Conservation (phyloP, 2,797 vertebrate genomes). For the Triplophysa yarkandensis region DNA sequence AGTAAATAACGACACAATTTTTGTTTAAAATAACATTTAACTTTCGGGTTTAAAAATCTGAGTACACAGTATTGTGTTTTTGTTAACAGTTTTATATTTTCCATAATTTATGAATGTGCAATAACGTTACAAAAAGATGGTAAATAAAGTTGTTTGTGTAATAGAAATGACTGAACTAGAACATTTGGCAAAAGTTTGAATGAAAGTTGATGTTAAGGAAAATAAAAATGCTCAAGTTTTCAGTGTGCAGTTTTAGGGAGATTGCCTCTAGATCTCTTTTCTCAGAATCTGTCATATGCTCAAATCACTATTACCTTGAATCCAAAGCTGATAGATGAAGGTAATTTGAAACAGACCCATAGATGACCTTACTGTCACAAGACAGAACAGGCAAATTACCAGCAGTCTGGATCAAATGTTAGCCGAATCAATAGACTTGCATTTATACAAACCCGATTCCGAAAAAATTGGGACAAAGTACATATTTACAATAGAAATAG, state of each 20-base stretch:
- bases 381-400: conserved; percentile 18
- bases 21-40: too few species aligned
- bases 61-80: too few species aligned
- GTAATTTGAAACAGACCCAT: conserved; percentile 43
- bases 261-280: conserved; percentile 37
- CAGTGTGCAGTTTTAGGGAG: conserved; percentile 17
- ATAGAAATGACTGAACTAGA: conserved; percentile 27
- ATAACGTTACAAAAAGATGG: neutral
- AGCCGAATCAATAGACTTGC: conserved; percentile 35
- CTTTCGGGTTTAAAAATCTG: too few species aligned
- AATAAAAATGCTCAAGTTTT: conserved; percentile 36
- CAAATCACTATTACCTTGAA: conserved; percentile 40
- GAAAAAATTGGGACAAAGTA: too few species aligned
- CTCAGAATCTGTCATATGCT: conserved; percentile 31
- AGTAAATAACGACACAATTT: too few species aligned
- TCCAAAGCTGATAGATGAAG: conserved; percentile 43
- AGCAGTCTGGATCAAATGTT: conserved; percentile 37
- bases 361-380: conserved; percentile 15
- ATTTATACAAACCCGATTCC: conserved; percentile 11
- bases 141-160: neutral
- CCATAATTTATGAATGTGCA: too few species aligned
- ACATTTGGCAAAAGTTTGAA: conserved; percentile 6
- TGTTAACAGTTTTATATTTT: too few species aligned
- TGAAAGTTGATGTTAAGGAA: conserved; percentile 37
- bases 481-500: too few species aligned